These are phyloP conservation scores for Anseranas semipalmata DNA, from an alignment of 2,113 vertebrate species.

Conservation along the genomic window DNA sequence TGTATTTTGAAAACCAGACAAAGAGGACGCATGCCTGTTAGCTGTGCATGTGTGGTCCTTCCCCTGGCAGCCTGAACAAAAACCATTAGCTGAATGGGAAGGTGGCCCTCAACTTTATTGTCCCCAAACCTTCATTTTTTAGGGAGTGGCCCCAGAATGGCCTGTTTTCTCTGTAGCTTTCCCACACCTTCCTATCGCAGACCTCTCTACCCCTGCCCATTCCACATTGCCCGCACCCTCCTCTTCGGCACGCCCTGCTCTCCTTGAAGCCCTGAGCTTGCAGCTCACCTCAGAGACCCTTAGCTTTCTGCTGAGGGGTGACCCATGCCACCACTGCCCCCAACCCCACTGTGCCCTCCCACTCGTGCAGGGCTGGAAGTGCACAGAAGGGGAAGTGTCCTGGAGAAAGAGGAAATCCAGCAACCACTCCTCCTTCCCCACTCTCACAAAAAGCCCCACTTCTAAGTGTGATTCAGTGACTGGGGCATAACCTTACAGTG, in stretches of 20 bases:
- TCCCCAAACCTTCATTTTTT: not conserved
- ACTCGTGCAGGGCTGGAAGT: not conserved
- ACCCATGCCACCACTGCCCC: rapidly evolving
- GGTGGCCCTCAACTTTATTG: not conserved
- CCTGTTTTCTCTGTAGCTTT: not conserved
- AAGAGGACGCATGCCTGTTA: not conserved
- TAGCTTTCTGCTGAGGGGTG: not conserved
- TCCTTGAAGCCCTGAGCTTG: not conserved
- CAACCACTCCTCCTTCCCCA: not conserved
- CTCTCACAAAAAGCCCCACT: not conserved
- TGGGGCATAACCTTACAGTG: not conserved
- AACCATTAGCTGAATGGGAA: not conserved
- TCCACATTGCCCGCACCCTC: not conserved
- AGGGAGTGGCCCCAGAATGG: not conserved
- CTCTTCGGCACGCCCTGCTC: not conserved
- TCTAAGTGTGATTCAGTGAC: not conserved
- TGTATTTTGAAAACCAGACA: not conserved
- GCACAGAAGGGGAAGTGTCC: not conserved
- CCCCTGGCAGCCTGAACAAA: not conserved
- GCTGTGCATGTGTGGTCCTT: rapidly evolving
- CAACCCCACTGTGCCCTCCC: not conserved
- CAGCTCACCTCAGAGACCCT: rapidly evolving
- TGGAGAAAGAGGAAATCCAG: not conserved
- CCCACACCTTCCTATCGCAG: not conserved
- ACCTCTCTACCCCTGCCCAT: rapidly evolving